phyloP scores from a whole-genome alignment of 2,113 vertebrate species.

The Morone chrysops region DNA sequence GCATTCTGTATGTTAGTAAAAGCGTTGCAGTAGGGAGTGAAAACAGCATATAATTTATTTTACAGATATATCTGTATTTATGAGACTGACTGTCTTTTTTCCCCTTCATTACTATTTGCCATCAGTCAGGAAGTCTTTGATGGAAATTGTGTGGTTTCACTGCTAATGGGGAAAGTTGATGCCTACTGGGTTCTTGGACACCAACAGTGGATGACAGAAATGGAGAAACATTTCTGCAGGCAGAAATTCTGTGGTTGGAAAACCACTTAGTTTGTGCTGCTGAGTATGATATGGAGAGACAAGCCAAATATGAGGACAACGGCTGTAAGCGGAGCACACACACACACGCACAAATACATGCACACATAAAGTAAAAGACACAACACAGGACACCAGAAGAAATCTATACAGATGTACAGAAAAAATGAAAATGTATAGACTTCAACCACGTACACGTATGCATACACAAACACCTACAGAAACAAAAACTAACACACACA shows the following conservation, averaged over 20 bases:
- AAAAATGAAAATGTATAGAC: conserved; percentile 41
- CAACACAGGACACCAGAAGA: conserved; percentile 42
- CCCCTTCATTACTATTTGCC: conserved; percentile 58
- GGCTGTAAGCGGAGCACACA: conserved; percentile 38
- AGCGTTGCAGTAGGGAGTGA: background rate
- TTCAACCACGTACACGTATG: conserved; percentile 52
- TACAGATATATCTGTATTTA: conserved; percentile 48
- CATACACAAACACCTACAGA: conserved; percentile 79
- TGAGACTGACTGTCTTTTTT: conserved; percentile 42
- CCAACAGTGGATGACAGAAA: conserved; percentile 72
- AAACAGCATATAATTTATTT: conserved; percentile 22
- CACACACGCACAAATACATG: conserved; percentile 47
- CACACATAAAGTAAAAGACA: conserved; percentile 54
- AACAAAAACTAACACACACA: conserved; percentile 85
- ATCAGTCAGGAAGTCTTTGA: conserved; percentile 57
- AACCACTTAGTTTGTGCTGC: conserved; percentile 75
- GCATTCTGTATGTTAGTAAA: conserved; percentile 59
- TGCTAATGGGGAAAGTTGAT: conserved; percentile 75
- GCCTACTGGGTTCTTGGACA: conserved; percentile 73
- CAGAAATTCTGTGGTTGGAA: conserved; percentile 80
- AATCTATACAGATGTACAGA: conserved; percentile 22
- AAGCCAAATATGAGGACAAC: conserved; percentile 65
- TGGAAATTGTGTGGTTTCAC: conserved; percentile 75
- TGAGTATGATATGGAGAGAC: conserved; percentile 72
- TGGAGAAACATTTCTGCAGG: conserved; percentile 76